Percentiles rank a stretch among this genome's conserved stretches.
These are phyloP conservation scores for Cerastoderma edule DNA, from an alignment of 2,888 invertebrate genomes.

Conservation along the genomic window DNA sequence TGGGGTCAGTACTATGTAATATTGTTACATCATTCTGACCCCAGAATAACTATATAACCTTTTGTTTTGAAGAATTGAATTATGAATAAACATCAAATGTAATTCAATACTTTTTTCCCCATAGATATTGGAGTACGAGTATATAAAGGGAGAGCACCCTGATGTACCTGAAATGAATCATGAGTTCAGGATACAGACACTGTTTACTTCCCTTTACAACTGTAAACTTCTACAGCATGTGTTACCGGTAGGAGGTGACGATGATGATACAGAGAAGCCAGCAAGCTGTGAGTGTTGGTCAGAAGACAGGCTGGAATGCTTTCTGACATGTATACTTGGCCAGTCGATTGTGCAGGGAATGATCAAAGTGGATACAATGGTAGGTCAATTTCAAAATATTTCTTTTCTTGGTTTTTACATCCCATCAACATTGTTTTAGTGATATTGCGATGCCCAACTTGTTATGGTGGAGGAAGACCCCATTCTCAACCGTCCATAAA, in stretches of 20 bases:
- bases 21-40: no score
- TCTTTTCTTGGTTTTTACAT: no score
- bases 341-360: slow-evolving; percentile 9
- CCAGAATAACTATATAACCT: no score
- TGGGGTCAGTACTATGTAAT: no score
- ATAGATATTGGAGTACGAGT: slow-evolving; percentile 36
- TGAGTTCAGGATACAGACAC: slow-evolving; percentile 30
- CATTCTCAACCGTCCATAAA: no score
- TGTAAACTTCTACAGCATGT: slow-evolving; percentile 28
- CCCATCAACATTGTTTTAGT: no score
- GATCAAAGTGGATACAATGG: slow-evolving; percentile 6
- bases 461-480: no score
- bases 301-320: slow-evolving; percentile 1
- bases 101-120: no score
- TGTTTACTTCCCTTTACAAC: slow-evolving; percentile 61
- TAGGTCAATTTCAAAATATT: no score
- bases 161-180: slow-evolving; percentile 22
- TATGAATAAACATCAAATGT: no score
- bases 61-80: no score
- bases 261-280: slow-evolving; percentile 1
- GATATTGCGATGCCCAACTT: no score
- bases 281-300: not conserved
- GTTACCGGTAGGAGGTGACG: not conserved
- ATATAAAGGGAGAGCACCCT: slow-evolving; percentile 59
- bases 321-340: slow-evolving; percentile 21